phyloP scores from a whole-genome alignment of 92 coral and sea anemone species.

The Porites divaricata region DNA sequence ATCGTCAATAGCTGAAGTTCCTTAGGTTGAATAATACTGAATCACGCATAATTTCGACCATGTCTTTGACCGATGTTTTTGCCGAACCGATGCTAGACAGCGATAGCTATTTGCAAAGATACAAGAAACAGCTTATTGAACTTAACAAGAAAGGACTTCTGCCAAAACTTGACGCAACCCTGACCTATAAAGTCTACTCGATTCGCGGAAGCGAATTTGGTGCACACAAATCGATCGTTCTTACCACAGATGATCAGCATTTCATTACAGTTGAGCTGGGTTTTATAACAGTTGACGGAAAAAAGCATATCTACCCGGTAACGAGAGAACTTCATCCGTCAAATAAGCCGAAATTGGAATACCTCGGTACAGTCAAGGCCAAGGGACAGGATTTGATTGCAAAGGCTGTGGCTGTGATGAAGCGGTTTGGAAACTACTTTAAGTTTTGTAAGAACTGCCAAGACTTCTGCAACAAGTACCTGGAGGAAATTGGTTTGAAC shows the following conservation, averaged over 20 bases:
- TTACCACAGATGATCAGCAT: slow-evolving; percentile 46
- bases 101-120: slow-evolving; percentile 19
- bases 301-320: slow-evolving; percentile 40
- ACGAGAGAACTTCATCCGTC: slow-evolving; percentile 17
- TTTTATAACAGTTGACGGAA: slow-evolving; percentile 17
- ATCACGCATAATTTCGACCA: background rate
- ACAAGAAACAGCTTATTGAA: slow-evolving; percentile 18
- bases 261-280: slow-evolving; percentile 69
- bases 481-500: slow-evolving; percentile 57
- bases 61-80: slow-evolving; percentile 24
- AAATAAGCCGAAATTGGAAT: slow-evolving; percentile 19
- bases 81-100: slow-evolving; percentile 63
- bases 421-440: slow-evolving; percentile 60
- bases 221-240: slow-evolving; percentile 70
- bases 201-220: slow-evolving; percentile 30
- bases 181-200: slow-evolving; percentile 58
- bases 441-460: slow-evolving; percentile 76
- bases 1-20: no score
- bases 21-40: no score
- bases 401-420: slow-evolving; percentile 59
- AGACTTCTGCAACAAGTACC: slow-evolving; percentile 61
- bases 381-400: slow-evolving; percentile 39
- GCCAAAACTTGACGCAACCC: slow-evolving; percentile 28
- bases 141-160: slow-evolving; percentile 31
- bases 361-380: slow-evolving; percentile 34